Evolutionary conservation across 2,888 invertebrate species (phyloP), one percentile per base, ranked within the genome.

Genomic region (Diadegma fenestrale): DNA sequence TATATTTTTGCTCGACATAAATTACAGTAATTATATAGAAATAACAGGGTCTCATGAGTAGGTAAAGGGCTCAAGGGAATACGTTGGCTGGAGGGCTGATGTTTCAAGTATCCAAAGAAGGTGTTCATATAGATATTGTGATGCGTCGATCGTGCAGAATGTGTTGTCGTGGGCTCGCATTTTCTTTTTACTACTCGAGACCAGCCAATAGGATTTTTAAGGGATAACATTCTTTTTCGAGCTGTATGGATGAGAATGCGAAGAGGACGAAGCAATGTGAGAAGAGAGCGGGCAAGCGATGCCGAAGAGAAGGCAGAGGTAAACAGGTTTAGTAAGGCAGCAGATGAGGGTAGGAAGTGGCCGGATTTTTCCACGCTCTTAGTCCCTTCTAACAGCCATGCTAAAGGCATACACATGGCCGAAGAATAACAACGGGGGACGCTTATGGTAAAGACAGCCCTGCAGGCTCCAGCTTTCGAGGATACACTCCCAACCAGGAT

Each of bases 291-390:
- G 84, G 75, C 82, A 89, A 87, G 87, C 82, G 86, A 88, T 87
- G 77, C 86, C 83, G 86, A 87, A 89, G 89, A 88, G 89, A 90
- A 88, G 87, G 88, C 89, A 88, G 87, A 84, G 85, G 90, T 92
- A 91, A 92, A 91, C 91, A 91, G 90, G 88, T 84, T 87, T 88
- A 90, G 87, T 90, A 91, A 92, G 91, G 87, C 83, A 90, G 81
- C 88, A 92, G 87, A 89, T 76, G 77, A 30, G 68, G 30, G 22
- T 66, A 90, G 89, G 89, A 91, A 90, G 92, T 92, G 89, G 88
- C 89, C 85, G 79, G 33, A 73, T 71, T 22, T 19, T 71, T 68
- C 41, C 37, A 17, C 41, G 26, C 68, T n/a, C 19, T 48, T 22
- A 26, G 48, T 26, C 58, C 12, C 14, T 45, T 76, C 41, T 45